Conservation (phyloP, 37 sponge, comb jelly and placozoan genomes). For the Aplysina aerophoba region DNA sequence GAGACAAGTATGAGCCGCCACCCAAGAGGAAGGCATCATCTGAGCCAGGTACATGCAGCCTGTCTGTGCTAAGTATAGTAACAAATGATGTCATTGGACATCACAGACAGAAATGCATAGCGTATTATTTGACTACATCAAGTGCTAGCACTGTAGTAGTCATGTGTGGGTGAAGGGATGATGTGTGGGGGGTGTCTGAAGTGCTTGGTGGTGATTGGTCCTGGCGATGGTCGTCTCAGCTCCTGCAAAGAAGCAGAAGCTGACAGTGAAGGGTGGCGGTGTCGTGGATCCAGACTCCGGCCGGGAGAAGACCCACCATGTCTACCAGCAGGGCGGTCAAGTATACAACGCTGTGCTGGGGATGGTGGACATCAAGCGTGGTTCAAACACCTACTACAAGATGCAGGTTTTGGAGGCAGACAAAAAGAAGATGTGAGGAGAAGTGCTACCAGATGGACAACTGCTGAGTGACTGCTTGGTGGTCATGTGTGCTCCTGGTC, state of each 20-base stretch:
- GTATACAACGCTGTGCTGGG: conserved; percentile 95
- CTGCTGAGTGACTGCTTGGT: neutral
- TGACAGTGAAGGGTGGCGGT: conserved; percentile 88
- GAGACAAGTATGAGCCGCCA: neutral
- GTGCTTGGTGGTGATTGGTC: too few species aligned
- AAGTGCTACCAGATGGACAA: neutral
- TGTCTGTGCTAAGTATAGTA: too few species aligned
- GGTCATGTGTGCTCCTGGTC: neutral
- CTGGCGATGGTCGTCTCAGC: too few species aligned
- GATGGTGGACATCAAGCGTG: conserved; percentile 87
- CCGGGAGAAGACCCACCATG: conserved; percentile 82
- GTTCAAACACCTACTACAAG: conserved; percentile 98
- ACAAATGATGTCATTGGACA: too few species aligned
- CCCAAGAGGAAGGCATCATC: neutral
- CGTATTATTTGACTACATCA: too few species aligned
- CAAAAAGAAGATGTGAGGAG: neutral
- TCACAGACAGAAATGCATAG: too few species aligned
- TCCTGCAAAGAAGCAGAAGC: conserved; percentile 56
- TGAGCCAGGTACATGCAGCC: too few species aligned
- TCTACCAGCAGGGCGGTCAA: conserved; percentile 62
- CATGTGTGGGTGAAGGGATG: too few species aligned
- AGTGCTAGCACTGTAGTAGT: too few species aligned
- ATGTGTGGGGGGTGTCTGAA: neutral
- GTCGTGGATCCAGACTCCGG: conserved; percentile 93
- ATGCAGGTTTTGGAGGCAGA: conserved; percentile 92